Base-by-base conservation (phyloP, 2,797 vertebrate species). In the Pangasius mekongensis region DNA sequence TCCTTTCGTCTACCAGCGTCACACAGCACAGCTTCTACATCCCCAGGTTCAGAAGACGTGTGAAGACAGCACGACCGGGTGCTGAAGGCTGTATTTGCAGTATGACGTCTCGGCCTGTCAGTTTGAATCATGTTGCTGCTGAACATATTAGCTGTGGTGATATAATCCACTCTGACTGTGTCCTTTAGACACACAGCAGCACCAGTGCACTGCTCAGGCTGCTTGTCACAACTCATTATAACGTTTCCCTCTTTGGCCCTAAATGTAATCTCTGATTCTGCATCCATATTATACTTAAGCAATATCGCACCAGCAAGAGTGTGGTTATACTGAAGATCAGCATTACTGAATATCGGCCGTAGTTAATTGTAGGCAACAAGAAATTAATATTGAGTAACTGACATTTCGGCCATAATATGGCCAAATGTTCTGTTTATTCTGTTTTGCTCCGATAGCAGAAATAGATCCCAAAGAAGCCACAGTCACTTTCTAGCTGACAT, bases 141-240 rank as follows among this genome's bases (percentile, higher is more conserved):
- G 60, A 86, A 74, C 77, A 64, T 84, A 49, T 78, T 58, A 49
- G 74, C 71, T 87, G 83, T 66, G 71, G 58, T 69, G 87, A 91
- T 87, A 71, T 89, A 85, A 91, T 90, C 77, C 73, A 67, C 71
- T 83, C 73, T 88, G 86, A 91, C 87, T 89, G 76, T 90, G 87
- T 86, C 73, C 86, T 87, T 87, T 90, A 64, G 86, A 89, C 80
- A 82, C 83, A 89, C 84, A 84, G 71, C 47, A 71, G 83, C 80
- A 88, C 87, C 87, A 86, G 74, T 39, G 84, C 56, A 76, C 87
- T 87, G 86, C 87, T 76, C n/a, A 39, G 64, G 64, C 85, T 85
- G 74, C 78, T 76, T 77, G 86, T 85, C 69, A 33, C 22, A 64
- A 83, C 24, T 22, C 36, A 52, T 87, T 82, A 74, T 8, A 73